These are phyloP conservation scores for Leucosticte australis DNA, from an alignment of 2,113 vertebrate species.

Conservation along the genomic window DNA sequence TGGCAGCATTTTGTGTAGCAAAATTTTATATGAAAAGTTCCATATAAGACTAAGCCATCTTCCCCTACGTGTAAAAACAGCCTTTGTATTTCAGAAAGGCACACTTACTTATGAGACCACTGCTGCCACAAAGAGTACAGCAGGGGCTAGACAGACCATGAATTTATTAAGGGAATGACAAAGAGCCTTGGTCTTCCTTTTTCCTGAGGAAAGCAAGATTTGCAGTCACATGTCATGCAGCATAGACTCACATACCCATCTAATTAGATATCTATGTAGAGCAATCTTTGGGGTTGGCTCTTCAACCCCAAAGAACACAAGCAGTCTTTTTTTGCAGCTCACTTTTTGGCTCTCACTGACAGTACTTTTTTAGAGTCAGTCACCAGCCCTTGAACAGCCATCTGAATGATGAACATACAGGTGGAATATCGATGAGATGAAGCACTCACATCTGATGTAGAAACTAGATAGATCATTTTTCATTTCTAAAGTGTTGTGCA, in stretches of 20 bases:
- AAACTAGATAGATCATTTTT: neutral
- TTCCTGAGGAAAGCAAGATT: neutral
- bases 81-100: neutral
- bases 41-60: neutral
- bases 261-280: neutral
- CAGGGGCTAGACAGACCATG: rapidly evolving
- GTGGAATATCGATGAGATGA: neutral
- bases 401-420: neutral
- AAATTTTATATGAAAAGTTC: neutral
- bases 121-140: neutral
- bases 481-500: neutral
- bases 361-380: neutral
- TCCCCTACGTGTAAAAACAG: neutral
- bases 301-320: neutral
- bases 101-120: neutral
- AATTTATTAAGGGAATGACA: neutral
- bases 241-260: neutral
- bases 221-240: neutral
- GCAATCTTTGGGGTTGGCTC: neutral
- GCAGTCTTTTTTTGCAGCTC: neutral
- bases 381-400: neutral
- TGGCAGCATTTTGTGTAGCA: neutral
- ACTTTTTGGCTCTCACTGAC: neutral
- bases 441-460: neutral
- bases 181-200: neutral